A percentile compares a stretch with the other conserved stretches of the same genome.
phyloP scores from a whole-genome alignment of 2,888 invertebrate genomes.

The Trichogramma dendrolimi region DNA sequence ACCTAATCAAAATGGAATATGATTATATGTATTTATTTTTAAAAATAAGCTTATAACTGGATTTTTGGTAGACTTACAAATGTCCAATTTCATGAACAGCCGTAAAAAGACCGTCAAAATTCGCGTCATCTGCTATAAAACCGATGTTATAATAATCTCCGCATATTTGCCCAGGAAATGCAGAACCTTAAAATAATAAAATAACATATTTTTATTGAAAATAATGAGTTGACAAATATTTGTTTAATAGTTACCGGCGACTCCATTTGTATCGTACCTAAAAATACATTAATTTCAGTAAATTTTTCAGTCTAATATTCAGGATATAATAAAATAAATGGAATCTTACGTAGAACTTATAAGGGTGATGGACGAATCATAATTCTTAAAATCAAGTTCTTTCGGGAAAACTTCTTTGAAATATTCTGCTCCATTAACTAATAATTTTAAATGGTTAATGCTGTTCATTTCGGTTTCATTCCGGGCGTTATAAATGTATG shows the following conservation, averaged over 20 bases:
- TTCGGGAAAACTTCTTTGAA: slow-evolving; percentile 4
- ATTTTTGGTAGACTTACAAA: slow-evolving; percentile 14
- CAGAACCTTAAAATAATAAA: neutral
- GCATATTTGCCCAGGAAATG: slow-evolving; percentile 7
- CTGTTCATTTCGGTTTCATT: neutral
- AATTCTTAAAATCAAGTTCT: slow-evolving; percentile 13
- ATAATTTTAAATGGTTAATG: neutral
- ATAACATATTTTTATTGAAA: neutral
- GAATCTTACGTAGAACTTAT: neutral
- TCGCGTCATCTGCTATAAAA: slow-evolving; percentile 15
- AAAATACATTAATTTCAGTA: neutral
- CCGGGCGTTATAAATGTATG: slow-evolving; percentile 7
- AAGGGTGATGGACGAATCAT: slow-evolving; percentile 13
- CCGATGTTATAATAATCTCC: neutral
- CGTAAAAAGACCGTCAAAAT: slow-evolving; percentile 9
- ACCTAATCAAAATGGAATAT: neutral
- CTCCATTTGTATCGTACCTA: neutral
- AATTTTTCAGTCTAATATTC: neutral
- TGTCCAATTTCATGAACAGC: slow-evolving; percentile 23
- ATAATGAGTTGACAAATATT: neutral
- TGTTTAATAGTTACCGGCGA: slow-evolving; percentile 1
- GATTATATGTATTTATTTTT: neutral
- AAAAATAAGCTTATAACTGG: neutral
- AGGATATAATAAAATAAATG: neutral
- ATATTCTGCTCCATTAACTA: neutral